phyloP scores from a whole-genome alignment of 2,113 vertebrate species.

The Carettochelys insculpta region DNA sequence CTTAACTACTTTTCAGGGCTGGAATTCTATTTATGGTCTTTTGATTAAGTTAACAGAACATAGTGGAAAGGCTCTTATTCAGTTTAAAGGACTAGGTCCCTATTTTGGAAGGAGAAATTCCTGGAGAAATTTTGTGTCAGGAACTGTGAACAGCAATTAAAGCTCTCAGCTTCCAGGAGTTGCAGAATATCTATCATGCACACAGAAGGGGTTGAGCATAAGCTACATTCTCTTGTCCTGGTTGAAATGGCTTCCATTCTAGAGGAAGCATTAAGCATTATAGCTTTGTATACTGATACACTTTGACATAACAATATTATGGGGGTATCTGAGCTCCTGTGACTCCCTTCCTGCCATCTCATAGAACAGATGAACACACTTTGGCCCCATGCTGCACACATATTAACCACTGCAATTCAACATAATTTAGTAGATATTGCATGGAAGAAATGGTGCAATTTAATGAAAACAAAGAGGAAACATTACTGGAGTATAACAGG shows the following conservation, averaged over 20 bases:
- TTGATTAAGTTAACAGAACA: not conserved
- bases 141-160: not conserved
- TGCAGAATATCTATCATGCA: not conserved
- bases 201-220: not conserved
- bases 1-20: not conserved
- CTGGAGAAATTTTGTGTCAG: not conserved
- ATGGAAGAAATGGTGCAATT: constrained; percentile 36
- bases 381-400: not conserved
- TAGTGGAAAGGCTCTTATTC: not conserved
- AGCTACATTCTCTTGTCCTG: not conserved
- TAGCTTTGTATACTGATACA: not conserved
- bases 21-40: not conserved
- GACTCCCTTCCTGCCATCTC: not conserved
- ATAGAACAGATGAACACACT: not conserved
- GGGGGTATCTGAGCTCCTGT: not conserved
- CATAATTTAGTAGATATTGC: not conserved
- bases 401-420: constrained; percentile 1
- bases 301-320: not conserved
- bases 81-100: not conserved
- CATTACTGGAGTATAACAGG: constrained; percentile 41
- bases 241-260: not conserved
- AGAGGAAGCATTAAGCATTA: not conserved
- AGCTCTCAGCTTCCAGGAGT: not conserved
- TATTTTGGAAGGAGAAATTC: not conserved
- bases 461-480: constrained; percentile 56